Percentiles rank a stretch among this genome's conserved stretches.
Evolutionary conservation across 92 coral and sea anemone species (phyloP).

Genomic region (Porites divaricata): DNA sequence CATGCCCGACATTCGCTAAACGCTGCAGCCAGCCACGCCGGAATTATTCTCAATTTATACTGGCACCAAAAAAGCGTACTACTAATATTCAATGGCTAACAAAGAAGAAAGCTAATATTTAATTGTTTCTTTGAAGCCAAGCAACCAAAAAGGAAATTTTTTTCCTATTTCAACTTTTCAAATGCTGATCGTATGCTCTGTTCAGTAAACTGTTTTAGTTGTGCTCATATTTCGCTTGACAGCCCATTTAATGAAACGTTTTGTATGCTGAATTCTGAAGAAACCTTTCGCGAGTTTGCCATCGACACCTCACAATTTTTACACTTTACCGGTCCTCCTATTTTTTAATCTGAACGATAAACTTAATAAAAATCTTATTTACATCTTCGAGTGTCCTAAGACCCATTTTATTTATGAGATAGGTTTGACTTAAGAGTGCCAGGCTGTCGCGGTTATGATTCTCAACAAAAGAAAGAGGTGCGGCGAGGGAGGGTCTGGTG

Average conservation of each 20-base stretch:
- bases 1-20: conserved; percentile 43
- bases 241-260: conserved; percentile 15
- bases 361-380: not conserved
- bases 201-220: conserved; percentile 34
- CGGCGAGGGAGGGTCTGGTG: too few species aligned
- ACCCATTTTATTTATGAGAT: too few species aligned
- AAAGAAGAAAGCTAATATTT: conserved; percentile 29
- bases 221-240: conserved; percentile 51
- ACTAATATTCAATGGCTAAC: conserved; percentile 28
- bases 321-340: not conserved
- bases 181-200: conserved; percentile 19
- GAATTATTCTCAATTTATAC: conserved; percentile 23
- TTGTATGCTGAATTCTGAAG: conserved; percentile 31
- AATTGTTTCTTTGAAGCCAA: conserved; percentile 7
- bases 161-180: not conserved
- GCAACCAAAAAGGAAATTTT: conserved; percentile 2
- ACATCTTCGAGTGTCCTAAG: not conserved
- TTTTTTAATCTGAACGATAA: conserved; percentile 12
- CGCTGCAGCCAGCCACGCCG: conserved; percentile 58
- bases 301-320: too few species aligned
- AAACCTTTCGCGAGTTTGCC: conserved; percentile 27
- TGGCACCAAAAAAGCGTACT: conserved; percentile 15
- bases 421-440: too few species aligned
- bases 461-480: too few species aligned
- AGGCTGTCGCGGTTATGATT: too few species aligned